A percentile compares a stretch with the other conserved stretches of the same genome.
phyloP scores from a whole-genome alignment of 2,113 vertebrate genomes.

The Solea senegalensis region DNA sequence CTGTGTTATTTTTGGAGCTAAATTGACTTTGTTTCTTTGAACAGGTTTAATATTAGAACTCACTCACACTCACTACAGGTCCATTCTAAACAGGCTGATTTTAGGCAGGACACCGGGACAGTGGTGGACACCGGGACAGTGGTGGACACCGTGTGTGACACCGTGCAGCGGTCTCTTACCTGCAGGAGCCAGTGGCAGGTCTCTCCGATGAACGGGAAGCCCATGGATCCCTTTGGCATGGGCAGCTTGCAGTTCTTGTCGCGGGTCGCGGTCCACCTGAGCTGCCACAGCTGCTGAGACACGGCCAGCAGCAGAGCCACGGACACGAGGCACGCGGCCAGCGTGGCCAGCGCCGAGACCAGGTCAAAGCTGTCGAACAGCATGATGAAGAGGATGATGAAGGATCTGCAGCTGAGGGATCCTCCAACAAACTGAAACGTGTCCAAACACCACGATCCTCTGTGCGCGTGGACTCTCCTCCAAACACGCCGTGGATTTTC shows the following conservation, averaged over 20 bases:
- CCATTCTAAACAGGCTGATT: no score
- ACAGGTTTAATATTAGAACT: no score
- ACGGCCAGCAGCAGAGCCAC: conserved; percentile 93
- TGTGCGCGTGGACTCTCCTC: no score
- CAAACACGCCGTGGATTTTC: background rate
- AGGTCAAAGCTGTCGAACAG: conserved; percentile 93
- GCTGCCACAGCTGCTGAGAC: conserved; percentile 97
- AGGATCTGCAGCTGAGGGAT: background rate
- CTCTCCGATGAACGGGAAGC: conserved; percentile 96
- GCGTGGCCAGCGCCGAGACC: conserved; percentile 93
- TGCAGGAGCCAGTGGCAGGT: conserved; percentile 98
- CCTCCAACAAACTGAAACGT: no score
- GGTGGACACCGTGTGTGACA: no score
- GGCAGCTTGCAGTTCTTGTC: conserved; percentile 96
- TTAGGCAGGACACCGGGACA: no score
- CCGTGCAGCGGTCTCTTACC: conserved; percentile 82
- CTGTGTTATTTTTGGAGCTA: no score
- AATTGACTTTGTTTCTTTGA: no score
- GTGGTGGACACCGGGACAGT: no score
- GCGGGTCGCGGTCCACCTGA: conserved; percentile 94
- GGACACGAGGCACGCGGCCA: conserved; percentile 93
- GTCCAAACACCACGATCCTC: no score
- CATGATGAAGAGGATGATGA: conserved; percentile 74
- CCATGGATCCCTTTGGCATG: conserved; percentile 97
- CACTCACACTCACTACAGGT: no score